A percentile compares a stretch with the other conserved stretches of the same genome.
phyloP scores from a whole-genome alignment of 2,888 invertebrate genomes.

The Synergus japonicus region DNA sequence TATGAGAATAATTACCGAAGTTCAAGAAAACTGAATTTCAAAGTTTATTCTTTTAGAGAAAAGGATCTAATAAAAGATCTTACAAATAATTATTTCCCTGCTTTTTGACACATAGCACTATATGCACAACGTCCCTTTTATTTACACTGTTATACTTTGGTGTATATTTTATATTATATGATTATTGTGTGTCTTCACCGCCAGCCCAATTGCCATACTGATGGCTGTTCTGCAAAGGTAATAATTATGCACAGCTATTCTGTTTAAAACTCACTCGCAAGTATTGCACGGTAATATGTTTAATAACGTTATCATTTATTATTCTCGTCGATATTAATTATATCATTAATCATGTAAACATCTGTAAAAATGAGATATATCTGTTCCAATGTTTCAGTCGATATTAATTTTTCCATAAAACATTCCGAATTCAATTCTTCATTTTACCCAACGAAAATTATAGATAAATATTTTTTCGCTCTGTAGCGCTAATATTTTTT shows the following conservation, averaged over 20 bases:
- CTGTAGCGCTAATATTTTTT: no score
- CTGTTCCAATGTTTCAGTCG: background rate
- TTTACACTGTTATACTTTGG: slow-evolving; percentile 74
- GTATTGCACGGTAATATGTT: slow-evolving; percentile 69
- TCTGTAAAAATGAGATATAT: background rate
- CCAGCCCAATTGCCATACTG: slow-evolving; percentile 97
- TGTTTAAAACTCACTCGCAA: slow-evolving; percentile 67
- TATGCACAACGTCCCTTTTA: slow-evolving; percentile 65
- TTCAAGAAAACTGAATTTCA: background rate
- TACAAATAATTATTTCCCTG: slow-evolving; percentile 1
- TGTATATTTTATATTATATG: slow-evolving; percentile 77
- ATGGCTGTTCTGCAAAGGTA: slow-evolving; percentile 97
- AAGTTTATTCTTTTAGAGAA: background rate
- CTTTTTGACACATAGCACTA: slow-evolving; percentile 55
- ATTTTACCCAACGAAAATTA: no score
- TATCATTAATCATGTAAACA: slow-evolving; percentile 12
- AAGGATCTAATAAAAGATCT: background rate
- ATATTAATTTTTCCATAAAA: no score
- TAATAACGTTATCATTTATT: slow-evolving; percentile 46
- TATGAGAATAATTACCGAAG: background rate
- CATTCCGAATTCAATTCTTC: no score
- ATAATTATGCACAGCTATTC: slow-evolving; percentile 79
- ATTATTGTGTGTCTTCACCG: slow-evolving; percentile 86
- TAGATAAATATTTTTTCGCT: no score
- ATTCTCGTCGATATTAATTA: slow-evolving; percentile 47